phyloP scores from a whole-genome alignment of 2,888 invertebrate species.

The Oasisia sp. region DNA sequence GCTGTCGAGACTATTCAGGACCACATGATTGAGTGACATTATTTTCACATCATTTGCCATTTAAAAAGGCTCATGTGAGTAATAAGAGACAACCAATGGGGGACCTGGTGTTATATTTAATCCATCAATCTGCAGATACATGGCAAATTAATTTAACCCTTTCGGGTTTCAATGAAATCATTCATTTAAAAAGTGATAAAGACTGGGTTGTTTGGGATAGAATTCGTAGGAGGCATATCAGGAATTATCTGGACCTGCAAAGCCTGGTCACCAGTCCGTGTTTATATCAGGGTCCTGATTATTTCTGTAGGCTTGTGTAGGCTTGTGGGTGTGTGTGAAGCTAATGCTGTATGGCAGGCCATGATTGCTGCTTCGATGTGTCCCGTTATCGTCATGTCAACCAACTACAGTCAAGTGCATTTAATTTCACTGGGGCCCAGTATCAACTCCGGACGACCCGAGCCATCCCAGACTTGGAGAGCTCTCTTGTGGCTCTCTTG shows the following conservation, averaged over 20 bases:
- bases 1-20: neutral
- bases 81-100: neutral
- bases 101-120: neutral
- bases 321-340: neutral
- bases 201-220: neutral
- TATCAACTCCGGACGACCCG: neutral
- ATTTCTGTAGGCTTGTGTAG: neutral
- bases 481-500: neutral
- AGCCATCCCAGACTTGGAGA: neutral
- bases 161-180: neutral
- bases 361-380: neutral
- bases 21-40: neutral
- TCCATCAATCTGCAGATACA: too few relatives aligned
- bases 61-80: neutral
- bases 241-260: neutral
- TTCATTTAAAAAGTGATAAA: neutral
- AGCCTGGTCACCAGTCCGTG: neutral
- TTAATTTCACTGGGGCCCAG: neutral
- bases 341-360: neutral
- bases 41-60: neutral
- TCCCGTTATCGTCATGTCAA: neutral
- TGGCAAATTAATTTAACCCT: too few relatives aligned
- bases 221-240: neutral
- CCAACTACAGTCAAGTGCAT: neutral
- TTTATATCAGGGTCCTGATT: neutral